phyloP scores from a whole-genome alignment of 1,140 invertebrate species.

The Heliconius nattereri region DNA sequence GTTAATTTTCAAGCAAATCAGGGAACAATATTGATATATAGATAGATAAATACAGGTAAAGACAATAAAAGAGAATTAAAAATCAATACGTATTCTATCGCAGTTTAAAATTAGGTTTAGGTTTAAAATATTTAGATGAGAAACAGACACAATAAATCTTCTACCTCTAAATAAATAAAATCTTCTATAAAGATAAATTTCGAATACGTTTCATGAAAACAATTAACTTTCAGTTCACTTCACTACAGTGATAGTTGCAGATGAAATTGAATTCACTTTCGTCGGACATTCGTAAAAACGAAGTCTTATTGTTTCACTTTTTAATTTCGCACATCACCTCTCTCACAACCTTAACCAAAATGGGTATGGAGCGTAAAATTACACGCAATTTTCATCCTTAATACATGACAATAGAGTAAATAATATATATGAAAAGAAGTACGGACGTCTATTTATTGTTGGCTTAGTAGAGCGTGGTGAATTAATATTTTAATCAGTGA shows the following conservation, averaged over 20 bases:
- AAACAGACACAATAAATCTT: not conserved
- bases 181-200: not conserved
- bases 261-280: slow-evolving; percentile 36
- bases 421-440: slow-evolving; percentile 9
- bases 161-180: not conserved
- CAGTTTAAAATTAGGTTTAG: too few species aligned
- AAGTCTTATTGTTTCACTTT: slow-evolving; percentile 37
- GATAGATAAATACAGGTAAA: too few species aligned
- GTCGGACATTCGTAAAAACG: slow-evolving; percentile 33
- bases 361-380: slow-evolving; percentile 53
- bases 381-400: slow-evolving; percentile 18
- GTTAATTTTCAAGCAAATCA: too few species aligned
- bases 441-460: slow-evolving; percentile 30
- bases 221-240: slow-evolving; percentile 6
- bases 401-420: slow-evolving; percentile 13
- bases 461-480: slow-evolving; percentile 61
- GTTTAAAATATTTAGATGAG: too few species aligned
- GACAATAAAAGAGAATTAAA: too few species aligned
- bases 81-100: too few species aligned
- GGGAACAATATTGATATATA: too few species aligned
- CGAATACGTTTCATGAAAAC: slow-evolving; percentile 15
- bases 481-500: slow-evolving; percentile 52
- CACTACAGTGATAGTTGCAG: not conserved
- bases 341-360: slow-evolving; percentile 50
- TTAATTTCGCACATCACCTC: slow-evolving; percentile 37